Percentiles rank a stretch among this genome's conserved stretches.
phyloP scores from a whole-genome alignment of 2,888 invertebrate genomes.

The Chorisops tibialis region DNA sequence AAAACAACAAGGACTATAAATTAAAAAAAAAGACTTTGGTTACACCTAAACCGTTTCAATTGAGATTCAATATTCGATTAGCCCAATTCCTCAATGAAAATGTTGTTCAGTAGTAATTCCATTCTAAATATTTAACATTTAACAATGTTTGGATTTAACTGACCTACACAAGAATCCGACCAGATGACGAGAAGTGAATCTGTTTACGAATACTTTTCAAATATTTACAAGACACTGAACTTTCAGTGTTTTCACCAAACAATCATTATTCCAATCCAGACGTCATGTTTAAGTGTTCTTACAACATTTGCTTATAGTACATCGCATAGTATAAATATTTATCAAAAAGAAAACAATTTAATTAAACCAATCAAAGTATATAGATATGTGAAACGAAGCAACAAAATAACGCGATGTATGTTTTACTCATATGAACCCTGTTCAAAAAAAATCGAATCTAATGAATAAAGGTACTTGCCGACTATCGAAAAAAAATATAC shows the following conservation, averaged over 20 bases:
- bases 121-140: slow-evolving; percentile 17
- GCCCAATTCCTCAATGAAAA: no score
- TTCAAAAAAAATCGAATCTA: no score
- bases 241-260: slow-evolving; percentile 25
- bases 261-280: slow-evolving; percentile 12
- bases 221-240: slow-evolving; percentile 33
- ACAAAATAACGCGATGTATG: no score
- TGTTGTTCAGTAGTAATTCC: slow-evolving; percentile 1
- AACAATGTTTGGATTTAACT: slow-evolving; percentile 22
- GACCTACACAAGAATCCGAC: slow-evolving; percentile 17
- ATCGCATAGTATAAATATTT: slow-evolving; percentile 17
- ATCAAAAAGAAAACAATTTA: slow-evolving; percentile 21
- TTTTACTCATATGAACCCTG: no score
- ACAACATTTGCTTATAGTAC: slow-evolving; percentile 22
- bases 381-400: no score
- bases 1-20: no score
- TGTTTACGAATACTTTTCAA: slow-evolving; percentile 29
- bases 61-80: no score
- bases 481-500: neutral
- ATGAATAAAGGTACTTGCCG: neutral
- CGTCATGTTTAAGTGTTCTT: slow-evolving; percentile 18
- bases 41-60: no score
- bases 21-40: no score
- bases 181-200: slow-evolving; percentile 26
- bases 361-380: slow-evolving; percentile 18